Conservation (phyloP, 1,140 invertebrate genomes). For the Holotrichia oblita region DNA sequence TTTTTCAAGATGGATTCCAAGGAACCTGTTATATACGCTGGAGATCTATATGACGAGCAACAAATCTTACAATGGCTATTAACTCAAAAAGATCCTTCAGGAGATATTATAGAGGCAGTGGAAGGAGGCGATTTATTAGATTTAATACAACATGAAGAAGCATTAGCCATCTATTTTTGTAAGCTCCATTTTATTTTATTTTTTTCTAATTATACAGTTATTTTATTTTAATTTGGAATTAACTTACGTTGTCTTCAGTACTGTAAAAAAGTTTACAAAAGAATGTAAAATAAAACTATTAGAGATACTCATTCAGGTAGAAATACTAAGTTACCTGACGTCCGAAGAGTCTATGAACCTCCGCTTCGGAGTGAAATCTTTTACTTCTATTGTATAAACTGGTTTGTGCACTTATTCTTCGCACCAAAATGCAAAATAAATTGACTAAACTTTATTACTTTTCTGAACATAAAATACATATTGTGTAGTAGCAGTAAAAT, state of each 20-base stretch:
- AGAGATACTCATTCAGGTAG: too few relatives aligned
- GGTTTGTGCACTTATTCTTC: too few relatives aligned
- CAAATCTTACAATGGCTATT: constrained; percentile 89
- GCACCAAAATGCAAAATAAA: too few relatives aligned
- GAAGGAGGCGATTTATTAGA: constrained; percentile 84
- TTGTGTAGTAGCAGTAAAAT: too few relatives aligned
- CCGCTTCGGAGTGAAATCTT: too few relatives aligned
- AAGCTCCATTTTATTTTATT: constrained; percentile 66
- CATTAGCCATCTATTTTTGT: constrained; percentile 93
- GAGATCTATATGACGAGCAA: constrained; percentile 89
- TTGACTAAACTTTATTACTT: too few relatives aligned
- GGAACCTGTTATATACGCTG: constrained; percentile 93
- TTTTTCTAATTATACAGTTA: neutral
- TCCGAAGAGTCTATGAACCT: too few relatives aligned
- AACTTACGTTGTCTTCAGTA: neutral
- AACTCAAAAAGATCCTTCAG: constrained; percentile 89
- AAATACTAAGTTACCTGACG: too few relatives aligned
- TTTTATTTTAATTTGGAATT: neutral
- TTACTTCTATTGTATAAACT: too few relatives aligned
- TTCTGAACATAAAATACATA: too few relatives aligned
- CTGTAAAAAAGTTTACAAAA: too few relatives aligned
- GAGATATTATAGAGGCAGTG: constrained; percentile 89
- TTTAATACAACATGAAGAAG: constrained; percentile 83
- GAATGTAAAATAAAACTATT: too few relatives aligned
- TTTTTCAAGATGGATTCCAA: constrained; percentile 90